Evolutionary conservation across 2,797 vertebrate species (phyloP), one percentile per base, ranked within the genome.

Genomic region (Gymnoscopelus braueri): DNA sequence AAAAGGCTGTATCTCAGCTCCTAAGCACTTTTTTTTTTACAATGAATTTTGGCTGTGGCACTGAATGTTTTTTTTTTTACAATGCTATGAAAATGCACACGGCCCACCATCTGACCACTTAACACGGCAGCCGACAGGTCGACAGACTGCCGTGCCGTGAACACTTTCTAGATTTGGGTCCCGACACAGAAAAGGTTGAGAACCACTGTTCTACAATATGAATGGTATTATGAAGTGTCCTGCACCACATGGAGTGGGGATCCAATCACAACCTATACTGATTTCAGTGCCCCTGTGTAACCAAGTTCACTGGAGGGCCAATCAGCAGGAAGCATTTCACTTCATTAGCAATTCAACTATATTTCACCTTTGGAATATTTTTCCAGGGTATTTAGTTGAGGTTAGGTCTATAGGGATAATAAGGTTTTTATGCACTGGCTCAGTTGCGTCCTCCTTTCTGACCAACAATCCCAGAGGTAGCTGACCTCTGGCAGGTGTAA

Each of bases 341-440:
- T 14, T 65, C 14, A 44, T 55, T 65, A 56, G 1, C 35, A 56
- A 56, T 66, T 66, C 54, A 66, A 24, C 12, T 26, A 32, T 11
- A 14, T 14, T 35, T 35, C 15, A 13, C 12, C 12, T 10, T 48
- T n/a, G 8, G 24, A 64, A 11, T 15, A 26, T 19, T 47, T 11
- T 44, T 24, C 11, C 13, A 58, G 15, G 13, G 50, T 53, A 29
- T 61, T 35, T 15, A 64, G 63, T 1, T 32, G 39, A 12, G 54
- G 65, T 67, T 58, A 56, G 19, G 53, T 32, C 54, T 57, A 29
- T 8, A 32, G 53, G 35, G 32, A 47, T 44, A n/a, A 0, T 8
- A 35, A 1, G 8, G 1, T 29, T 23, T 11, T 24, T 56, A 54
- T 19, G 55, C 26, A 39, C 26, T 32, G 13, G 24, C 15, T 55